Evolutionary conservation across 1,140 invertebrate species (phyloP).

Genomic region (Drosophila persimilis): DNA sequence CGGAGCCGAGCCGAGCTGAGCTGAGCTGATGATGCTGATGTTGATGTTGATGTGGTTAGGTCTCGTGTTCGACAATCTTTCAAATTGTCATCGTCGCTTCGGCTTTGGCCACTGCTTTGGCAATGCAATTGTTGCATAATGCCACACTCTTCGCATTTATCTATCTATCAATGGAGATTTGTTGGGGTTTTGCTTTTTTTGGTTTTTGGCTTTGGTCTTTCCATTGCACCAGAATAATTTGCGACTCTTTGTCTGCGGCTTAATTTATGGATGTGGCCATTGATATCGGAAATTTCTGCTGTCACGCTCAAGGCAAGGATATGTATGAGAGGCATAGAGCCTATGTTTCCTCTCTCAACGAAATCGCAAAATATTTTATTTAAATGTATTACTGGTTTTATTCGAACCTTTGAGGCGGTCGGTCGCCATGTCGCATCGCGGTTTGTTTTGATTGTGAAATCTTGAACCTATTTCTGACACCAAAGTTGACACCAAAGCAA

Average conservation of each 20-base stretch:
- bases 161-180: constrained; percentile 13
- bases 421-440: constrained; percentile 46
- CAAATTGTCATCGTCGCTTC: constrained; percentile 30
- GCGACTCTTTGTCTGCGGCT: constrained; percentile 53
- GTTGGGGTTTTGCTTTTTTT: constrained; percentile 7
- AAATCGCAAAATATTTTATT: constrained; percentile 23
- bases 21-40: neutral
- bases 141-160: constrained; percentile 28
- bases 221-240: constrained; percentile 77
- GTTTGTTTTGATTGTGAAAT: constrained; percentile 72
- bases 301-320: constrained; percentile 70
- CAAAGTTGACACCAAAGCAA: constrained; percentile 55
- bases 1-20: too few species aligned
- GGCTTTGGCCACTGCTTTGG: constrained; percentile 31
- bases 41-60: neutral
- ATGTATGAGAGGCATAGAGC: constrained; percentile 21
- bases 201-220: constrained; percentile 50
- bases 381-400: constrained; percentile 41
- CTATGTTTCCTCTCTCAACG: constrained; percentile 8
- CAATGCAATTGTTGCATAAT: constrained; percentile 58
- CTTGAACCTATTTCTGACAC: constrained; percentile 70
- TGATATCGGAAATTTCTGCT: constrained; percentile 36
- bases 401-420: constrained; percentile 12
- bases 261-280: constrained; percentile 62
- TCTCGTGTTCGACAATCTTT: constrained; percentile 41